These are phyloP conservation scores for Potamilus streckersoni DNA, from an alignment of 1,140 invertebrate species.

Conservation along the genomic window DNA sequence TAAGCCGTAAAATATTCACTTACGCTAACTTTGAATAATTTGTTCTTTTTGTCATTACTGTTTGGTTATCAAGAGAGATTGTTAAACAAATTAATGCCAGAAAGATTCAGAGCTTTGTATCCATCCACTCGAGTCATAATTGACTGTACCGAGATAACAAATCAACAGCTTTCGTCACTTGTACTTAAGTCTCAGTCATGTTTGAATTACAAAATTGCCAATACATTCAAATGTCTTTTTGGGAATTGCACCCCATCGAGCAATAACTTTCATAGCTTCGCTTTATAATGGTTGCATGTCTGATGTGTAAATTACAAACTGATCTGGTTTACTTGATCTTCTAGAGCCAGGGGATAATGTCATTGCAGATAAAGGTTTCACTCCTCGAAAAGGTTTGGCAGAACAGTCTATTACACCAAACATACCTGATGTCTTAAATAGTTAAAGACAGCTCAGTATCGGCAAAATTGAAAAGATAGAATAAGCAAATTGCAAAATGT, in stretches of 20 bases:
- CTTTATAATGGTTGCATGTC: conserved; percentile 33
- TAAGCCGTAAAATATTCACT: conserved; percentile 26
- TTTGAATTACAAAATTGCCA: conserved; percentile 32
- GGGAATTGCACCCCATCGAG: conserved; percentile 28
- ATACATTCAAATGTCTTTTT: conserved; percentile 39
- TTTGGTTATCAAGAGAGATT: conserved; percentile 18
- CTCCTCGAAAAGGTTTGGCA: too few relatives aligned
- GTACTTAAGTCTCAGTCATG: conserved; percentile 25
- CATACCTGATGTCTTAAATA: too few relatives aligned
- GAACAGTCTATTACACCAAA: too few relatives aligned
- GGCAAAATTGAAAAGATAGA: too few relatives aligned
- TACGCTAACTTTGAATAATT: conserved; percentile 35
- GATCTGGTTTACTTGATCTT: too few relatives aligned
- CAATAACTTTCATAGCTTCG: conserved; percentile 30
- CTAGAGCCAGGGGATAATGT: too few relatives aligned
- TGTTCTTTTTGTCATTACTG: conserved; percentile 18
- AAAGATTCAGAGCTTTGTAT: conserved; percentile 26
- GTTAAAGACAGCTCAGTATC: too few relatives aligned
- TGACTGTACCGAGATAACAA: conserved; percentile 34
- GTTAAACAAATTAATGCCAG: conserved; percentile 73
- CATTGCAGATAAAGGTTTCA: too few relatives aligned
- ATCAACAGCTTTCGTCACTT: conserved; percentile 26
- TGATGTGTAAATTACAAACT: conserved; percentile 10
- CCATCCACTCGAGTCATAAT: conserved; percentile 25
- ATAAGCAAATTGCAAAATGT: too few relatives aligned